Evolutionary conservation across 2,888 invertebrate species (phyloP), one percentile per base, ranked within the genome.

Genomic region (Panopea generosa): DNA sequence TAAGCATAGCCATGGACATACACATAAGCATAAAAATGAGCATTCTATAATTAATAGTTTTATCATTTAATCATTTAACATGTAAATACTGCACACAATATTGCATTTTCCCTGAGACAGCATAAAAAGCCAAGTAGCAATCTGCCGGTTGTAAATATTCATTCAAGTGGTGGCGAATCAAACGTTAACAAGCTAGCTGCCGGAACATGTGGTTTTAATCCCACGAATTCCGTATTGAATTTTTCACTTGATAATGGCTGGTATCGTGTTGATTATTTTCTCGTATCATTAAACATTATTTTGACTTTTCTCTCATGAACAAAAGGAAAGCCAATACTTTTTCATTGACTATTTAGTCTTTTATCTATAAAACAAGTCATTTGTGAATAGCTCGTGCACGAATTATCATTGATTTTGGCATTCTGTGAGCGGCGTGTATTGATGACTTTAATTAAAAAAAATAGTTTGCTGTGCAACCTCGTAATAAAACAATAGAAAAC

Each of bases 401-500:
- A 11, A 7, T 26, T 26, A 14, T 4, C 11, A 9, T 18, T 47
- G 50, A 20, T 24, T 53, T 53, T 27, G 24, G 14, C 6, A 24
- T 7, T 52, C n/a, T 18, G 6, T 6, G 14, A 53, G 29, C 14
- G 14, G 18, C 27, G 2, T 6, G 7, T 27, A 27, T 27, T 27
- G 24, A 24, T 53, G 53, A 53, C 53, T 53, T 27, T 27, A 53
- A 53, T 53, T 53, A 45, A 18, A 45, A 18, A 3, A 45, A 45
- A 6, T n/a, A n/a, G n/a, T n/a, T n/a, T n/a, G n/a, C n/a, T n/a
- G n/a, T n/a, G n/a, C n/a, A n/a, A 16, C 16, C 16, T 16, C 16
- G 20, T 9, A 45, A 45, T 33, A 33, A 45, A 45, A 16, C 45
- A 45, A 45, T 45, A 26, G 57, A 57, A 69, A 72, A 72, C 40